Percentiles rank a stretch among this genome's conserved stretches.
phyloP scores from a whole-genome alignment of 2,888 invertebrate genomes.

The Parnassius mnemosyne region DNA sequence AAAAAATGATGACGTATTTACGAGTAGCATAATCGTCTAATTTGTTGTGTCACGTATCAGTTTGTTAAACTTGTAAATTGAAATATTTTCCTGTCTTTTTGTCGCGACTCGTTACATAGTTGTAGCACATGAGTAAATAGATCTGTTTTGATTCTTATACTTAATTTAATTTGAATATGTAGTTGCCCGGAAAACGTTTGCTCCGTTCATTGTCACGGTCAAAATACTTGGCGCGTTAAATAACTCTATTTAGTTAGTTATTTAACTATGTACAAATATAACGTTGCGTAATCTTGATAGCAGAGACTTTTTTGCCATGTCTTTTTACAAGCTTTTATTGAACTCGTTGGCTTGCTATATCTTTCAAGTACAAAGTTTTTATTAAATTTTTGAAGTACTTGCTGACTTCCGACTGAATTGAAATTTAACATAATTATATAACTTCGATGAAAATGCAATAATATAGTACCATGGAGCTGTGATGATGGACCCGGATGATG shows the following conservation, averaged over 20 bases:
- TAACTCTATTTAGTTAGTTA: background rate
- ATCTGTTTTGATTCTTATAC: conserved; percentile 16
- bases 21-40: background rate
- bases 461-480: too few species aligned
- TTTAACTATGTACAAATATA: too few species aligned
- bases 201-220: conserved; percentile 48
- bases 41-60: conserved; percentile 1
- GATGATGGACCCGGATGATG: too few species aligned
- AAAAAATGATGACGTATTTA: background rate
- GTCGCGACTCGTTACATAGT: background rate
- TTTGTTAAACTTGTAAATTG: conserved; percentile 20
- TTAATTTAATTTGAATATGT: conserved; percentile 33
- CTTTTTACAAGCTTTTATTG: too few species aligned
- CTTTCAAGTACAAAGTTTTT: too few species aligned
- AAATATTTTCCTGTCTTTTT: conserved; percentile 10
- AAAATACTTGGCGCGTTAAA: background rate
- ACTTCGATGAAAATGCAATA: too few species aligned
- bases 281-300: too few species aligned
- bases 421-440: too few species aligned
- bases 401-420: too few species aligned
- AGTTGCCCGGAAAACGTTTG: conserved; percentile 24
- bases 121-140: background rate
- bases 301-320: too few species aligned
- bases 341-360: too few species aligned
- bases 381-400: too few species aligned